A percentile compares a stretch with the other conserved stretches of the same genome.
These are phyloP conservation scores for Salvelinus fontinalis DNA, from an alignment of 2,113 vertebrate genomes.

Conservation along the genomic window DNA sequence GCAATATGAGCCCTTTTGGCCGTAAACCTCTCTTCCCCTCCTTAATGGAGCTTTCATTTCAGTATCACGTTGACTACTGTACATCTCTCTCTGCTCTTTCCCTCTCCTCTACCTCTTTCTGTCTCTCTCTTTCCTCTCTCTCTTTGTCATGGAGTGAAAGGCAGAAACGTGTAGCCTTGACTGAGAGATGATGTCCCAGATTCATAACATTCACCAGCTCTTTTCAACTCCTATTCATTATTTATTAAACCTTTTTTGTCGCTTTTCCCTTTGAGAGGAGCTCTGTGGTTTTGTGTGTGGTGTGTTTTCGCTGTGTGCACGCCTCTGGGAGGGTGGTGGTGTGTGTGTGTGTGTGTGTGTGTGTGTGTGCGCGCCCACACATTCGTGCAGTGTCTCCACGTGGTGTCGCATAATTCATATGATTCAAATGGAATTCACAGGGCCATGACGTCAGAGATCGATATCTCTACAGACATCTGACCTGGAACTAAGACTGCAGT, in stretches of 20 bases:
- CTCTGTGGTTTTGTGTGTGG: conserved; percentile 26
- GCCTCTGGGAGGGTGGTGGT: conserved; percentile 38
- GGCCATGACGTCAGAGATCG: conserved; percentile 27
- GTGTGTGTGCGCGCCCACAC: conserved; percentile 29
- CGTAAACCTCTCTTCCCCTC: background rate
- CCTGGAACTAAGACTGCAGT: background rate
- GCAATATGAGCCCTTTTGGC: background rate
- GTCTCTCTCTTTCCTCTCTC: background rate
- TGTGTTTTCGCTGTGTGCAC: conserved; percentile 32
- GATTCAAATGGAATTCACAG: conserved; percentile 27
- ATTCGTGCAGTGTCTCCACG: conserved; percentile 43
- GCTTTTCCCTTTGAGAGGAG: conserved; percentile 70
- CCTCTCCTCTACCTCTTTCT: background rate
- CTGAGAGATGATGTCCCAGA: conserved; percentile 68
- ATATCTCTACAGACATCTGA: conserved; percentile 36
- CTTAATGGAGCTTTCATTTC: background rate
- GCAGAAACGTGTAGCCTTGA: conserved; percentile 66
- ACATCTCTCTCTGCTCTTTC: conserved; percentile 10
- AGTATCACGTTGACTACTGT: background rate
- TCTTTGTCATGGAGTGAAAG: conserved; percentile 61
- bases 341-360: no score
- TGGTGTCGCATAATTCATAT: conserved; percentile 38
- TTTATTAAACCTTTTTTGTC: conserved; percentile 66
- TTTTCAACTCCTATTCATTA: conserved; percentile 75
- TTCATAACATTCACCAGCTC: conserved; percentile 76